phyloP scores from a whole-genome alignment of 2,888 invertebrate genomes.

The Volucella inanis region DNA sequence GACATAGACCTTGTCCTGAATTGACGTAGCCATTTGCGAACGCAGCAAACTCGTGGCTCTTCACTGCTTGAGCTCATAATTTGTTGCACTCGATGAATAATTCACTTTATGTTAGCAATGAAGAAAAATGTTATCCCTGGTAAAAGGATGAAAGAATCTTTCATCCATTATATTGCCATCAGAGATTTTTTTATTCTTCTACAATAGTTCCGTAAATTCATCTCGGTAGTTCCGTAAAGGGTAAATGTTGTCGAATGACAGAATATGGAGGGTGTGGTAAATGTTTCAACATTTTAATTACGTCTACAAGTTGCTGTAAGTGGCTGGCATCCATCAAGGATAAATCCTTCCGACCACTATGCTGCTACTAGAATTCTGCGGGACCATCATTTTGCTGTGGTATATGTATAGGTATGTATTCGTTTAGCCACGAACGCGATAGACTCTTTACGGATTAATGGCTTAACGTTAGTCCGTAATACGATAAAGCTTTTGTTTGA shows the following conservation, averaged over 20 bases:
- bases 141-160: conserved; percentile 48
- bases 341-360: conserved; percentile 12
- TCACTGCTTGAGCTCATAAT: conserved; percentile 63
- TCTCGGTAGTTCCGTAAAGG: no score
- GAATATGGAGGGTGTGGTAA: background rate
- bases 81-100: conserved; percentile 60
- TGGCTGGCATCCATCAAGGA: conserved; percentile 60
- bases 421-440: conserved; percentile 18
- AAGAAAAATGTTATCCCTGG: conserved; percentile 10
- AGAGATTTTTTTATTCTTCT: conserved; percentile 14
- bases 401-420: conserved; percentile 22
- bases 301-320: conserved; percentile 56
- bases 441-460: conserved; percentile 51
- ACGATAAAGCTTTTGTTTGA: conserved; percentile 47
- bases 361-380: background rate
- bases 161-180: conserved; percentile 41
- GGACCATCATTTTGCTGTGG: conserved; percentile 18
- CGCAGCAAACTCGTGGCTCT: conserved; percentile 13
- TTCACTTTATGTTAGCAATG: conserved; percentile 27
- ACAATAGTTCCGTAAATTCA: background rate
- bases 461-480: conserved; percentile 52
- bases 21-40: conserved; percentile 45
- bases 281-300: conserved; percentile 56
- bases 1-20: conserved; percentile 52
- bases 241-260: no score